A percentile compares a stretch with the other conserved stretches of the same genome.
phyloP scores from a whole-genome alignment of 2,113 vertebrate genomes.

The Urocitellus parryii region DNA sequence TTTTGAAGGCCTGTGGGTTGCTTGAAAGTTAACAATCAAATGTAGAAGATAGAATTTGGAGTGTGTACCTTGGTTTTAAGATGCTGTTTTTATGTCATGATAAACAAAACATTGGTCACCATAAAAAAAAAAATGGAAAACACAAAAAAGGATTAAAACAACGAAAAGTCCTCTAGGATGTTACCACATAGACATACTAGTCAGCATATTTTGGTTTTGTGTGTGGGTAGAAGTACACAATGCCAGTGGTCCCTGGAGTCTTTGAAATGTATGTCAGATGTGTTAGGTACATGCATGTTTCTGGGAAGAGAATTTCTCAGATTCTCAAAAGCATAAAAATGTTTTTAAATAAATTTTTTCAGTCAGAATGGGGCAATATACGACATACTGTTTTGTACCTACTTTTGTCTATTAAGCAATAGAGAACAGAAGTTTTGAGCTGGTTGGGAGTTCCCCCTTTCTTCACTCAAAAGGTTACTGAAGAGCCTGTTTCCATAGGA shows the following conservation, averaged over 20 bases:
- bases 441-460: too few species aligned
- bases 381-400: too few species aligned
- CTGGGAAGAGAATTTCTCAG: too few species aligned
- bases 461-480: too few species aligned
- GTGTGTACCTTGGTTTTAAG: background rate
- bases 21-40: background rate
- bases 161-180: background rate
- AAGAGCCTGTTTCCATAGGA: too few species aligned
- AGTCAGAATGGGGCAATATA: too few species aligned
- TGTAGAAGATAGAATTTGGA: background rate
- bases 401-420: too few species aligned
- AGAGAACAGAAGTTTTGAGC: too few species aligned
- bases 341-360: too few species aligned
- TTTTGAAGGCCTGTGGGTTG: background rate
- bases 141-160: background rate
- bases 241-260: background rate
- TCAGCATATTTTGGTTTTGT: background rate
- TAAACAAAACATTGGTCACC: background rate
- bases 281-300: too few species aligned
- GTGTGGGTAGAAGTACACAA: background rate
- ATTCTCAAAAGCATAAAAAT: too few species aligned
- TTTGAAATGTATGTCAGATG: too few species aligned
- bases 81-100: background rate
- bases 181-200: background rate
- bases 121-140: background rate